Percentiles rank a stretch among this genome's conserved stretches.
These are phyloP conservation scores for Hippocampus abdominalis DNA, from an alignment of 2,113 vertebrate genomes.

Conservation along the genomic window DNA sequence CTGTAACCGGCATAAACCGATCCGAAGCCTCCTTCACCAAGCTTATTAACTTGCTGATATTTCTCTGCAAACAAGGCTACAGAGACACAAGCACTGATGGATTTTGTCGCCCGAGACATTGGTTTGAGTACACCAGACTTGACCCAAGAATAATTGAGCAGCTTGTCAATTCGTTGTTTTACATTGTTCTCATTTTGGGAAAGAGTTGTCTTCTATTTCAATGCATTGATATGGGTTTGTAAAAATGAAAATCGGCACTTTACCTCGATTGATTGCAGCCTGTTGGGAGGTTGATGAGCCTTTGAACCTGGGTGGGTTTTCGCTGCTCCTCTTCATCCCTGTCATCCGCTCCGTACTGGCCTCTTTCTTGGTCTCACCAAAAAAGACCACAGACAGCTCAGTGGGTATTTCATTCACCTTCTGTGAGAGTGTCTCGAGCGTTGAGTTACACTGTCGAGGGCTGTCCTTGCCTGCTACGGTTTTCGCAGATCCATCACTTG, in stretches of 20 bases:
- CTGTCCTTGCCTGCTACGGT: neutral
- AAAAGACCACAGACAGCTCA: neutral
- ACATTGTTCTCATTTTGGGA: too few relatives aligned
- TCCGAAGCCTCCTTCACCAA: constrained; percentile 7
- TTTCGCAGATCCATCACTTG: neutral
- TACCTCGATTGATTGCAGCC: constrained; percentile 3
- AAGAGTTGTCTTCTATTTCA: neutral
- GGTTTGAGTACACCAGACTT: too few relatives aligned
- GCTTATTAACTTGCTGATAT: constrained; percentile 1
- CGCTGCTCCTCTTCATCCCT: neutral
- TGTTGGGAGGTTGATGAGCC: neutral
- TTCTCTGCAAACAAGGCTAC: neutral
- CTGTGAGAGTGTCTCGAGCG: neutral
- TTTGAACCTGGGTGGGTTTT: neutral
- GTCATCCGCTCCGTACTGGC: neutral
- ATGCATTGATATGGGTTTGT: neutral
- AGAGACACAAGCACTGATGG: neutral
- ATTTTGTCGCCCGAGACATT: too few relatives aligned
- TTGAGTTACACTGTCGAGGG: neutral
- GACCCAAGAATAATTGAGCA: too few relatives aligned
- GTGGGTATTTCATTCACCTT: neutral
- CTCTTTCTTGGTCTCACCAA: neutral
- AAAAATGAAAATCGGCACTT: neutral
- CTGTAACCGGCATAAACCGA: constrained; percentile 10
- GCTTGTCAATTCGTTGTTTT: too few relatives aligned